Evolutionary conservation across 2,888 invertebrate genomes (phyloP).

Genomic region (Geophilus truncorum): DNA sequence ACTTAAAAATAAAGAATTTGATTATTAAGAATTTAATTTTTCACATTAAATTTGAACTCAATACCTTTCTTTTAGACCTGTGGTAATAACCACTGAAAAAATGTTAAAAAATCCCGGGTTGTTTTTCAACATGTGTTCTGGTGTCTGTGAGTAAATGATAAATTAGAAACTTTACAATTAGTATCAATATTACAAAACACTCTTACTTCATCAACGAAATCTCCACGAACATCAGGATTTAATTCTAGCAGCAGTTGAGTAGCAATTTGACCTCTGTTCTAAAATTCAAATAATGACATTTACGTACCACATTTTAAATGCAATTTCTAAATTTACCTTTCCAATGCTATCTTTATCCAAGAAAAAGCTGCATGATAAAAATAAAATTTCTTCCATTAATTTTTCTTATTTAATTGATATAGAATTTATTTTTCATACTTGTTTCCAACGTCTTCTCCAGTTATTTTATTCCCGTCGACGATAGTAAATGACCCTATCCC

Average conservation of each 20-base stretch:
- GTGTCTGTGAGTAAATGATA: conserved; percentile 51
- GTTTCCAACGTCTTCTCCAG: conserved; percentile 85
- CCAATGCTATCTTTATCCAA: conserved; percentile 75
- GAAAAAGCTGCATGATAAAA: conserved; percentile 89
- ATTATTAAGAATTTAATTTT: neutral
- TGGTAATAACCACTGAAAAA: conserved; percentile 81
- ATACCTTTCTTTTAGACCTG: conserved; percentile 64
- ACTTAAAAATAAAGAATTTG: conserved; percentile 49
- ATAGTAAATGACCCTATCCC: conserved; percentile 82
- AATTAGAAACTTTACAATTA: neutral
- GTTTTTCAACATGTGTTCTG: conserved; percentile 75
- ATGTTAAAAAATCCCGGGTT: conserved; percentile 82
- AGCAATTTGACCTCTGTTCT: conserved; percentile 74
- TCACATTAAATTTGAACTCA: neutral
- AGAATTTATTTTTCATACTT: too few species aligned
- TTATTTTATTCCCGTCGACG: conserved; percentile 79
- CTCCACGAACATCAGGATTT: conserved; percentile 88
- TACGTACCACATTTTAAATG: neutral
- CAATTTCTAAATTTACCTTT: conserved; percentile 48
- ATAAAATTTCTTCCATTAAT: too few species aligned
- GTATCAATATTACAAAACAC: too few species aligned
- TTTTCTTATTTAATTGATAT: too few species aligned
- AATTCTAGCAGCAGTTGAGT: conserved; percentile 78
- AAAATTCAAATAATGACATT: conserved; percentile 32
- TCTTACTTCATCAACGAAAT: conserved; percentile 77